phyloP scores from a whole-genome alignment of 2,113 vertebrate genomes.

The Oncorhynchus clarkii region DNA sequence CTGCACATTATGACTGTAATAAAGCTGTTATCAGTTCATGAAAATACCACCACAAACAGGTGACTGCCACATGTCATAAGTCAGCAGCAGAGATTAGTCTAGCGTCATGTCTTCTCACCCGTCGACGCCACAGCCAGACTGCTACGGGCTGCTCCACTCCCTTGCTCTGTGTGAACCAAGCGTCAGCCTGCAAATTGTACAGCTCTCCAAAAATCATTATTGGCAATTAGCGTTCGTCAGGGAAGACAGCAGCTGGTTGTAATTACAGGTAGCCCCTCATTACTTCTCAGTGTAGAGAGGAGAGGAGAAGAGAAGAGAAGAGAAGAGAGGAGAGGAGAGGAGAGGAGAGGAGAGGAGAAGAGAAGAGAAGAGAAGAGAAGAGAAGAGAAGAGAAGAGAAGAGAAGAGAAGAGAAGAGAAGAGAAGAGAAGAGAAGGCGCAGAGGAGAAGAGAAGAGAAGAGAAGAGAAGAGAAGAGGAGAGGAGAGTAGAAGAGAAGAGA shows the following conservation, averaged over 20 bases:
- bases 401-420: background rate
- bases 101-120: slow-evolving; percentile 38
- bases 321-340: too few species aligned
- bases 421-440: too few species aligned
- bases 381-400: too few species aligned
- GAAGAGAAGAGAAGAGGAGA: too few species aligned
- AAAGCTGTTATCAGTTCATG: slow-evolving; percentile 91
- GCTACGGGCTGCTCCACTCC: too few species aligned
- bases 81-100: slow-evolving; percentile 83
- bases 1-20: slow-evolving; percentile 87
- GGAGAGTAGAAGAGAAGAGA: too few species aligned
- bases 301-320: slow-evolving; percentile 48
- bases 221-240: slow-evolving; percentile 92
- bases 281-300: slow-evolving; percentile 75
- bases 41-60: slow-evolving; percentile 87
- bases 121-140: too few species aligned
- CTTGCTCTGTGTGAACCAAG: slow-evolving; percentile 51
- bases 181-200: slow-evolving; percentile 80
- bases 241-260: slow-evolving; percentile 96
- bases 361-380: too few species aligned
- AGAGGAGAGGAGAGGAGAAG: too few species aligned
- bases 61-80: slow-evolving; percentile 83
- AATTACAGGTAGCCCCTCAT: slow-evolving; percentile 94
- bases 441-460: too few species aligned
- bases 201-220: slow-evolving; percentile 95